Evolutionary conservation across 1,140 invertebrate species (phyloP), one percentile per base, ranked within the genome.

Genomic region (Hypothenemus hampei): DNA sequence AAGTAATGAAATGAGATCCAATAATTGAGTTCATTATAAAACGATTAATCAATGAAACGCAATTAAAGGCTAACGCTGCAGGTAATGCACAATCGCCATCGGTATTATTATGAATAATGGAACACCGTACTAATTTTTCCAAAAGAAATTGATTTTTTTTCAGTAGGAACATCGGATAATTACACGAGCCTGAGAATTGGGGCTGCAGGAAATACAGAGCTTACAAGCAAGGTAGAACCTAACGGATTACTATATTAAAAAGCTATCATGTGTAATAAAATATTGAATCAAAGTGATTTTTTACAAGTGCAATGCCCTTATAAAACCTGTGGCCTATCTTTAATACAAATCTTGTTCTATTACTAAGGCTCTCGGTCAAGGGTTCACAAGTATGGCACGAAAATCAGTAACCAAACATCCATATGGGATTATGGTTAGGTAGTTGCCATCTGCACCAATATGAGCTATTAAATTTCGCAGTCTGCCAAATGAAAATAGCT

Each of bases 341-440:
- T 51, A 55, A 61, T 58, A 57, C 47, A 46, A 31, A 61, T 61
- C 59, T 62, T 36, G 57, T 62, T 62, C 57, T 62, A 62, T 62
- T 59, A 59, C 33, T 36, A 37, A 57, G 60, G 60, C 47, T 54
- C 57, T 48, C 47, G 53, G 53, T 41, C 46, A 48, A 48, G 43
- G 52, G 52, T 57, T 43, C 48, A 50, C 55, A 56, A 62, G 52
- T 62, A 62, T 54, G 57, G 47, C 60, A 62, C 57, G 29, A 48
- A 55, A 46, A 61, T 56, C 51, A 43, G 46, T 54, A 41, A 56
- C 41, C 45, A 43, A 36, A 54, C 51, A 54, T 54, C 40, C 41
- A 54, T 41, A 47, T 54, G 43, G 43, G 46, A 45, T 46, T 46
- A 46, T 8, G 8, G 51, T n/a, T 22, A 24, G 18, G 5, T 29